These are phyloP conservation scores for Hemicrepidius hirtus DNA, from an alignment of 2,888 invertebrate species.

Conservation along the genomic window DNA sequence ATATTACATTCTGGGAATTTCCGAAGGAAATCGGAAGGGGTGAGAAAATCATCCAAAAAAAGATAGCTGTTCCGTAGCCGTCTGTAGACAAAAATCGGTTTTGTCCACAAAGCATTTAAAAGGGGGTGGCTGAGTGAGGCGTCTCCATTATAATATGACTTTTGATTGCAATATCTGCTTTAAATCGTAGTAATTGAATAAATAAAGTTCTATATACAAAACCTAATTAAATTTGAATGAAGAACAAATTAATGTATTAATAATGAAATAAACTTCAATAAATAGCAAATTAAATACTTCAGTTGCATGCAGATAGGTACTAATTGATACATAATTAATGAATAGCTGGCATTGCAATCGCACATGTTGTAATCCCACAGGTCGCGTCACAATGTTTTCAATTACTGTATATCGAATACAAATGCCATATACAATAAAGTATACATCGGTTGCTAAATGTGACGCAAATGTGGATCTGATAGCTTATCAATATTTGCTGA, in stretches of 20 bases:
- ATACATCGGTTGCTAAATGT: conserved; percentile 57
- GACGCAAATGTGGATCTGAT: conserved; percentile 62
- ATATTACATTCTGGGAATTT: no score
- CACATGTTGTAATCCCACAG: conserved; percentile 37
- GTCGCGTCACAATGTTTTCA: conserved; percentile 35
- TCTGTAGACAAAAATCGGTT: no score
- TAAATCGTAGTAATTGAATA: background rate
- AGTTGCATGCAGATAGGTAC: conserved; percentile 1
- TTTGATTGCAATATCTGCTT: no score
- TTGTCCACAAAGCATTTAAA: no score
- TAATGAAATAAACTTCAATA: conserved; percentile 20
- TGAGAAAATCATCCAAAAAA: no score
- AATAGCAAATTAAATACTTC: conserved; percentile 5
- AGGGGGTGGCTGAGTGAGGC: no score
- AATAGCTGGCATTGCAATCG: background rate
- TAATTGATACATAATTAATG: conserved; percentile 30
- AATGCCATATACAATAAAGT: conserved; percentile 32
- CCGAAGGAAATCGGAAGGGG: no score
- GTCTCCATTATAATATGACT: no score
- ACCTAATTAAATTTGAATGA: background rate
- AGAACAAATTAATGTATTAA: no score
- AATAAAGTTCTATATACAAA: no score
- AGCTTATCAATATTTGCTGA: conserved; percentile 63
- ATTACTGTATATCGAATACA: conserved; percentile 30
- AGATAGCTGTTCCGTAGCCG: no score